Percentiles rank a stretch among this genome's conserved stretches.
phyloP scores from a whole-genome alignment of 2,888 invertebrate species.

The Drosophila aldrichi region DNA sequence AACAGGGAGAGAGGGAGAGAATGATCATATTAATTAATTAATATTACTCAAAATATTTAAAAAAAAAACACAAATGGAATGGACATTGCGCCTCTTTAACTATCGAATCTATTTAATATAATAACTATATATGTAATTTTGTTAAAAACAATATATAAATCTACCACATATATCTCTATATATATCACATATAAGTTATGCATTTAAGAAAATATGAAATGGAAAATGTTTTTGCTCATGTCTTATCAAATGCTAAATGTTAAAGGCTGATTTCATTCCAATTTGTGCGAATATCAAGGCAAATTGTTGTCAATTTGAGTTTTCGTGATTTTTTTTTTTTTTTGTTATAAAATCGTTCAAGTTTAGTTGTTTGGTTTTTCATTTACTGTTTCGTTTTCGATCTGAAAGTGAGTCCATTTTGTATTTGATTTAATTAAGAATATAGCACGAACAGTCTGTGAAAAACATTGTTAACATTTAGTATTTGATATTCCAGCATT shows the following conservation, averaged over 20 bases:
- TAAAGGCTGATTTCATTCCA: constrained; percentile 80
- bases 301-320: constrained; percentile 30
- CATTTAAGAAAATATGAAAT: constrained; percentile 38
- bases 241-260: constrained; percentile 85
- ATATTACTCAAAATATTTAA: constrained; percentile 21
- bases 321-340: constrained; percentile 21
- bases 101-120: constrained; percentile 26
- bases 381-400: constrained; percentile 9
- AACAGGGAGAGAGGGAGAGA: background rate
- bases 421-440: constrained; percentile 55
- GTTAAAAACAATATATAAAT: constrained; percentile 33
- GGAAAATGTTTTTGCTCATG: constrained; percentile 68
- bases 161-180: constrained; percentile 7
- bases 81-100: constrained; percentile 73
- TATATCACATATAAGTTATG: constrained; percentile 35
- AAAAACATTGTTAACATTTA: constrained; percentile 86
- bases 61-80: constrained; percentile 73
- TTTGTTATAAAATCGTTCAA: constrained; percentile 20
- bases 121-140: constrained; percentile 54
- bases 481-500: constrained; percentile 90
- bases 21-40: constrained; percentile 25
- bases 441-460: constrained; percentile 84
- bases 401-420: constrained; percentile 46
- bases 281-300: constrained; percentile 71
- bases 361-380: background rate